Evolutionary conservation across 2,888 invertebrate species (phyloP), one percentile per base, ranked within the genome.

Genomic region (Metellina segmentata): DNA sequence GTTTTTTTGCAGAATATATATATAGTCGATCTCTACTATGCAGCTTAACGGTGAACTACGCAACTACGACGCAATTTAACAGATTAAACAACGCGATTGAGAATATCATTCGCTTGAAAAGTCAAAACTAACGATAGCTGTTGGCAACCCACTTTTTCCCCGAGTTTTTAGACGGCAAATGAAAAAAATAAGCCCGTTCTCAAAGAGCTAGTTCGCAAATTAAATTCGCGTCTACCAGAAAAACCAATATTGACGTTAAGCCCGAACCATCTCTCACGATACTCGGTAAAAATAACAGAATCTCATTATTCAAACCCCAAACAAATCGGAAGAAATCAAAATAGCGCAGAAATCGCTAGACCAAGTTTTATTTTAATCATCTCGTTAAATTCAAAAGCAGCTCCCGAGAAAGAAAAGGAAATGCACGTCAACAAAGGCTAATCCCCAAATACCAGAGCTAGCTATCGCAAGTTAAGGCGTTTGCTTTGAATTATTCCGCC

Each of bases 341-440:
- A 82, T 51, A 71, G 49, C 69, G 19, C 81, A 52, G 48, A n/a
- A 70, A 53, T 49, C 49, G 71, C 49, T 70, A 70, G 49, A 34
- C 69, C 51, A 71, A 71, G n/a, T 71, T 74, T 75, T 85, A 75
- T 85, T 85, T 85, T 61, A 75, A 85, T 74, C 85, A 85, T 52
- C 75, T 75, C 61, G 85, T 75, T 48, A 85, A 85, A 75, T 53
- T 77, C 52, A 85, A 75, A 85, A 71, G 81, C 71, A 49, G 13
- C 69, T 6, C 51, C 8, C n/a, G 7, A 53, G n/a, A 61, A 75
- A 49, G 20, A 71, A 34, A 20, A 61, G 20, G 74, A 61, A 74
- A 61, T 49, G 16, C 75, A 61, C 61, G 74, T 61, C 85, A 85
- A 85, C 75, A 75, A 75, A 85, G 75, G 51, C 52, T 52, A 61